Conservation (phyloP, 2,888 invertebrate species). For the Thymelicus sylvestris region DNA sequence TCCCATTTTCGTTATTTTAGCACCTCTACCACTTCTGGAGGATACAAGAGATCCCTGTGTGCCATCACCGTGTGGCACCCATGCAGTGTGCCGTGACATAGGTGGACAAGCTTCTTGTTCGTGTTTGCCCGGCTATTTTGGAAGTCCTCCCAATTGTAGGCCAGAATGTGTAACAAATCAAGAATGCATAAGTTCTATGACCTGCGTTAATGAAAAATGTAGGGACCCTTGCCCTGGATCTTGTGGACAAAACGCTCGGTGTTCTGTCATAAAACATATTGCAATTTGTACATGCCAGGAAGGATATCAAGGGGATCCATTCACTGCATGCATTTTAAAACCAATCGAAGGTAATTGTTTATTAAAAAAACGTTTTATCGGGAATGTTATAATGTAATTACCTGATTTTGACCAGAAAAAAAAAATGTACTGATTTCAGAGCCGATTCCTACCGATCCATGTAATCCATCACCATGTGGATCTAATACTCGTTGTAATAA, state of each 20-base stretch:
- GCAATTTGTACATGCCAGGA: constrained; percentile 86
- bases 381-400: neutral
- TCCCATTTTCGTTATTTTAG: constrained; percentile 49
- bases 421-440: constrained; percentile 46
- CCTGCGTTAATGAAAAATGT: constrained; percentile 88
- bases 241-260: constrained; percentile 85
- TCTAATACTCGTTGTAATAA: constrained; percentile 89
- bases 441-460: constrained; percentile 79
- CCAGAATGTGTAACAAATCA: constrained; percentile 88
- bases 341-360: constrained; percentile 62
- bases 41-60: constrained; percentile 85
- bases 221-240: constrained; percentile 88
- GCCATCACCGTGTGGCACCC: constrained; percentile 88
- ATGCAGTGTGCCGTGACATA: constrained; percentile 84
- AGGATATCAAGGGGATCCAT: constrained; percentile 86
- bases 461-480: constrained; percentile 89
- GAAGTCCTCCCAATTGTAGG: constrained; percentile 87
- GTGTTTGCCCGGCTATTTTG: constrained; percentile 85
- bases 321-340: constrained; percentile 71
- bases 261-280: constrained; percentile 86
- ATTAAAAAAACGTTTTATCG: constrained; percentile 19
- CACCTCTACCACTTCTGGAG: constrained; percentile 62
- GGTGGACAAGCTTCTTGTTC: constrained; percentile 86
- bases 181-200: constrained; percentile 87
- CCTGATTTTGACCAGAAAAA: neutral